These are phyloP conservation scores for Vandiemenella viatica DNA, from an alignment of 2,888 invertebrate species.

Conservation along the genomic window DNA sequence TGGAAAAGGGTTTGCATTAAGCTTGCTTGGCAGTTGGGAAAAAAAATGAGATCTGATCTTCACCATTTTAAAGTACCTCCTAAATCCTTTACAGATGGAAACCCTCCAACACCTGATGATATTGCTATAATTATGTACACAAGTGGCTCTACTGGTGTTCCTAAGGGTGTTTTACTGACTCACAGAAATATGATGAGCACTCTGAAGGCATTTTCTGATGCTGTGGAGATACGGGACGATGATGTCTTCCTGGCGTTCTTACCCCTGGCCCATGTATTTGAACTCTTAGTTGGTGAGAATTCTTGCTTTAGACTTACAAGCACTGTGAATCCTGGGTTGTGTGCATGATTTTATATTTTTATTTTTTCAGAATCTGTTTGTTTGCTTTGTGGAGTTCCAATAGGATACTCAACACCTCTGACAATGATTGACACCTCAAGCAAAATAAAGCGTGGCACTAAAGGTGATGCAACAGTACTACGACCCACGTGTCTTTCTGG, in stretches of 20 bases:
- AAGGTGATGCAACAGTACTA: constrained; percentile 84
- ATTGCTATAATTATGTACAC: constrained; percentile 98
- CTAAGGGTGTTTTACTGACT: constrained; percentile 75
- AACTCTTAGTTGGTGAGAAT: constrained; percentile 62
- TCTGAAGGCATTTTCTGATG: constrained; percentile 66
- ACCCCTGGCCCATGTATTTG: constrained; percentile 93
- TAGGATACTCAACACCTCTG: constrained; percentile 91
- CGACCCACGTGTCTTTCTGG: constrained; percentile 89
- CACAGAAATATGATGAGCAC: constrained; percentile 71
- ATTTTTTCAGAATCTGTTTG: constrained; percentile 22
- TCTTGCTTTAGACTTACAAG: neutral
- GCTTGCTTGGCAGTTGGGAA: too few relatives aligned
- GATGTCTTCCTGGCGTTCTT: constrained; percentile 90
- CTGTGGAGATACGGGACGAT: constrained; percentile 48
- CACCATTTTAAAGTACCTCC: too few relatives aligned
- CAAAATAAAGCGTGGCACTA: constrained; percentile 88
- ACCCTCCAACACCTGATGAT: constrained; percentile 54
- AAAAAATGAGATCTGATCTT: too few relatives aligned
- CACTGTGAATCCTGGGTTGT: neutral
- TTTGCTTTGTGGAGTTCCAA: constrained; percentile 55
- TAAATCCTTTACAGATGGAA: too few relatives aligned
- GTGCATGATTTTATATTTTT: neutral
- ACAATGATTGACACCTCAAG: constrained; percentile 87
- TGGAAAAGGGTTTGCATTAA: too few relatives aligned
- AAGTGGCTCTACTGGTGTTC: constrained; percentile 90